phyloP scores from a whole-genome alignment of 2,113 vertebrate genomes.

The Eubucco bourcierii region DNA sequence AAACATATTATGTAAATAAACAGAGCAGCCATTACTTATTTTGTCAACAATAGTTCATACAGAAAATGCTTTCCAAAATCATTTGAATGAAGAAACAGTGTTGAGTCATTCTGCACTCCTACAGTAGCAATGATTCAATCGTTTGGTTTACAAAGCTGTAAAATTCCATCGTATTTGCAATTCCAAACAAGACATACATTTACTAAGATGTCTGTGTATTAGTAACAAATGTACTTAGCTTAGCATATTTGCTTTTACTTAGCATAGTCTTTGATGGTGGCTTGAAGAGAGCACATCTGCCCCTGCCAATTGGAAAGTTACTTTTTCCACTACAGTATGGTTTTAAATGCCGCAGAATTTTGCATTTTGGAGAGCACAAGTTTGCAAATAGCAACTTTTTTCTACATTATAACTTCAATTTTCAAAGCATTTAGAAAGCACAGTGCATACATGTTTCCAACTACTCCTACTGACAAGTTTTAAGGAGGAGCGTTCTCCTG shows the following conservation, averaged over 20 bases:
- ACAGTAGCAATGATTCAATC: not conserved
- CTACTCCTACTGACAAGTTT: not conserved
- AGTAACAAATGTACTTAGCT: not conserved
- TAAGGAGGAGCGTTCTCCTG: not conserved
- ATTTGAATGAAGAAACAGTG: not conserved
- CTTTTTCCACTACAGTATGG: not conserved
- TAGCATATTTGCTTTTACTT: not conserved
- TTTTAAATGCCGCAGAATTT: not conserved
- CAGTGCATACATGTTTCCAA: not conserved
- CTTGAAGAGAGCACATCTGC: not conserved
- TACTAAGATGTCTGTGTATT: not conserved
- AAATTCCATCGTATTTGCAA: constrained; percentile 3
- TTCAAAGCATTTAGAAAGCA: constrained; percentile 1
- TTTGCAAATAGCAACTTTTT: not conserved
- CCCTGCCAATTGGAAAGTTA: not conserved
- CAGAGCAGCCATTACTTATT: not conserved
- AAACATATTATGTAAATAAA: constrained; percentile 19
- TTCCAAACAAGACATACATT: not conserved
- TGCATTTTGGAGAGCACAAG: not conserved
- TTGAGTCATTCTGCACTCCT: not conserved
- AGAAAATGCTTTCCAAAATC: not conserved
- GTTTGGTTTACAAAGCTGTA: not conserved
- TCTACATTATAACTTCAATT: not conserved
- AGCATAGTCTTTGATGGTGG: not conserved
- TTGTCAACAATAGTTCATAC: constrained; percentile 21